Percentiles rank a stretch among this genome's conserved stretches.
Conservation (phyloP, 2,113 vertebrate genomes). For the Oenanthe melanoleuca region DNA sequence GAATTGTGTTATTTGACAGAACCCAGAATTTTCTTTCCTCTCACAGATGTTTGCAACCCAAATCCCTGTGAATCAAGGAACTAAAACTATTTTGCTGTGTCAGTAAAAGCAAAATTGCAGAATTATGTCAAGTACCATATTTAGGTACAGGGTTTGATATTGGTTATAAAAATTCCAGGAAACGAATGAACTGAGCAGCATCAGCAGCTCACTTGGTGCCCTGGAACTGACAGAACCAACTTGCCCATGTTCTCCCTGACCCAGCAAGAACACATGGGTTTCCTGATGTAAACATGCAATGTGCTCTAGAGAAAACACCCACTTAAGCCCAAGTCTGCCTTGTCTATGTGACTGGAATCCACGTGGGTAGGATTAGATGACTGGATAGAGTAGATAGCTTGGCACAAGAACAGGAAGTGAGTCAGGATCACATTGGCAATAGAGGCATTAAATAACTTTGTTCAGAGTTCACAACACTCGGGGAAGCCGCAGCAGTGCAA, state of each 20-base stretch:
- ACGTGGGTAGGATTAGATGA: background rate
- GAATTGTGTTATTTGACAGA: background rate
- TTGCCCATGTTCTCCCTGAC: background rate
- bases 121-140: background rate
- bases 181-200: background rate
- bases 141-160: background rate
- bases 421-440: constrained; percentile 44
- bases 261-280: background rate
- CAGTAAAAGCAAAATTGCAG: background rate
- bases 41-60: background rate
- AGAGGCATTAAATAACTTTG: constrained; percentile 25
- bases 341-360: background rate
- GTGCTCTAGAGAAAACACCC: constrained; percentile 46
- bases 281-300: constrained; percentile 64
- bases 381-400: constrained; percentile 59
- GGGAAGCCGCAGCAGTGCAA: constrained; percentile 50
- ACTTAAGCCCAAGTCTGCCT: constrained; percentile 8
- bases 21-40: background rate
- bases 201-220: background rate
- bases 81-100: background rate
- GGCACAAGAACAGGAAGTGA: constrained; percentile 64
- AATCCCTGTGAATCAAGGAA: background rate
- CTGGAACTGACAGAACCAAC: background rate
- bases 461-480: constrained; percentile 17
- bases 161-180: background rate